These are phyloP conservation scores for Cinclus mexicanus DNA, from an alignment of 2,113 vertebrate genomes.

Conservation along the genomic window DNA sequence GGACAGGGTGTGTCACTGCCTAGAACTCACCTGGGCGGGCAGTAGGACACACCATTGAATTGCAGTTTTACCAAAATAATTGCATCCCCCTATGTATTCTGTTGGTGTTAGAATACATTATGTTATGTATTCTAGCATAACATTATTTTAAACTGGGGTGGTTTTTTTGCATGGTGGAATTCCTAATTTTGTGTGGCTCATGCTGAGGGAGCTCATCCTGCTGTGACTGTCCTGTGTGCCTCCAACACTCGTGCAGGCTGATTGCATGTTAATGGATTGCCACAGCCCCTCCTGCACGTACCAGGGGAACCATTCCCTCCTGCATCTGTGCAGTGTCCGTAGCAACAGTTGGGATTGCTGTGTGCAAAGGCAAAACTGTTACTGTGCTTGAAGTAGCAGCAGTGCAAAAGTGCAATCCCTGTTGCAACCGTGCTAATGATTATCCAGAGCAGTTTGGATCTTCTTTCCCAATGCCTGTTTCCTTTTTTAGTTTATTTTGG, in stretches of 20 bases:
- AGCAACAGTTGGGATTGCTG: conserved; percentile 5
- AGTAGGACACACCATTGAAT: not conserved
- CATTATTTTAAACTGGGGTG: not conserved
- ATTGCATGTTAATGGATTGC: not conserved
- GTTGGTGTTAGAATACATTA: not conserved
- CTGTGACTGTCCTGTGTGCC: not conserved
- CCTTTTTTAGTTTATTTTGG: not conserved
- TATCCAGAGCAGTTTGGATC: not conserved
- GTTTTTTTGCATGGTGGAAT: not conserved
- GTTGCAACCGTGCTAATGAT: not conserved
- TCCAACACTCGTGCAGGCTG: not conserved
- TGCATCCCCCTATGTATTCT: not conserved
- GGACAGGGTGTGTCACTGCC: not conserved
- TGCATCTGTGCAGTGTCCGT: not conserved
- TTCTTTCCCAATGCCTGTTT: not conserved
- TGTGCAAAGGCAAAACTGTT: not conserved
- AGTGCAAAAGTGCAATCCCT: not conserved
- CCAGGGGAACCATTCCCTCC: not conserved
- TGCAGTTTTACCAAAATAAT: not conserved
- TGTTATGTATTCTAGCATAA: not conserved
- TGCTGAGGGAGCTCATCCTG: not conserved
- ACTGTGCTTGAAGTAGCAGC: not conserved
- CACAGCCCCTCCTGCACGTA: not conserved
- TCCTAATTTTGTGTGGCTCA: not conserved
- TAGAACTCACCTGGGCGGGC: not conserved